Evolutionary conservation across 1,140 invertebrate genomes (phyloP).

Genomic region (Maniola jurtina): DNA sequence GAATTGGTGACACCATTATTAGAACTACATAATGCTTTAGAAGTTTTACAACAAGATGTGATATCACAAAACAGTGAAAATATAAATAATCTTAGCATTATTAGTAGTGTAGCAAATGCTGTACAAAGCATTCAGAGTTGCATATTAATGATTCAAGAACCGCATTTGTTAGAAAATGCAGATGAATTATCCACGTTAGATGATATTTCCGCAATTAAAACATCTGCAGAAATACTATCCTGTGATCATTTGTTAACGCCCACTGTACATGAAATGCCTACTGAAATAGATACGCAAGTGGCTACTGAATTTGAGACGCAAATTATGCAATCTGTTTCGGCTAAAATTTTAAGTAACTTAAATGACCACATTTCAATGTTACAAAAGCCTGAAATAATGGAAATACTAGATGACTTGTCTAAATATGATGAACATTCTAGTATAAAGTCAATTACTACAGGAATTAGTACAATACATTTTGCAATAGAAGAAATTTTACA

Average conservation of each 20-base stretch:
- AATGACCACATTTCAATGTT: constrained; percentile 56
- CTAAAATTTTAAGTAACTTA: constrained; percentile 47
- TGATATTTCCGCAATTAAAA: constrained; percentile 80
- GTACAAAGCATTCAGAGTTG: constrained; percentile 78
- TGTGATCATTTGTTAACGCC: constrained; percentile 48
- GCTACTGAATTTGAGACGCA: constrained; percentile 42
- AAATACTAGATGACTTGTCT: constrained; percentile 53
- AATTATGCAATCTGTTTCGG: constrained; percentile 34
- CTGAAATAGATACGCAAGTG: constrained; percentile 42
- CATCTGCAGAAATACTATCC: constrained; percentile 67
- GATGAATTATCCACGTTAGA: constrained; percentile 79
- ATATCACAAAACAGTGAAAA: constrained; percentile 64
- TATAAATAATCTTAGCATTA: constrained; percentile 42
- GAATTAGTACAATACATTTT: constrained; percentile 59
- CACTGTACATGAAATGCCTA: constrained; percentile 35
- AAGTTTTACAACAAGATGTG: constrained; percentile 73
- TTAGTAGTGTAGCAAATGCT: constrained; percentile 69
- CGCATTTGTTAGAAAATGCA: constrained; percentile 58
- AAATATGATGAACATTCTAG: constrained; percentile 52
- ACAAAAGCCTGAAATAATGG: constrained; percentile 57
- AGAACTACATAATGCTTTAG: constrained; percentile 72
- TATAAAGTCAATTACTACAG: constrained; percentile 56
- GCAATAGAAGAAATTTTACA: constrained; percentile 63
- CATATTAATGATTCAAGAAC: constrained; percentile 77
- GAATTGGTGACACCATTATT: constrained; percentile 77